Base-by-base conservation (phyloP, 2,888 invertebrate species). In the Elegia similella region DNA sequence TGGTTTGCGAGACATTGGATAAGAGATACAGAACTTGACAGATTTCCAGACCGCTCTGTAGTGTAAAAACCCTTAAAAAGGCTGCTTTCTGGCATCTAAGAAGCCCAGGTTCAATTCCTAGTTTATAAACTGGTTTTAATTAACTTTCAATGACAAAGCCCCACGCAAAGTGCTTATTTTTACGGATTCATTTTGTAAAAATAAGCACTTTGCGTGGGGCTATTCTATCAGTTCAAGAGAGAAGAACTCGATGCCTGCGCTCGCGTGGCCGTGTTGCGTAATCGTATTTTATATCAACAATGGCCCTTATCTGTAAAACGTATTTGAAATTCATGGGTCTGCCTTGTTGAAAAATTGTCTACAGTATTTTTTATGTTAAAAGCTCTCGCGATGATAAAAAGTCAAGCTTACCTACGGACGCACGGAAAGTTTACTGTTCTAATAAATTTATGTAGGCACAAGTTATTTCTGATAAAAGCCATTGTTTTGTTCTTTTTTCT, bases 231-330 rank as follows among this genome's bases (percentile, higher is more conserved):
- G 32, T 15, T 0, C 3, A 15, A 50, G 15, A 12, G 10, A 16
- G 50, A 50, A 34, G 10, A 32, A 34, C 1, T 0, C 50, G 12
- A 83, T 81, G 77, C 71, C 70, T 72, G 73, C 67, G 79, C 73
- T 88, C 73, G 89, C 89, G 88, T 89, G 89, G 86, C 70, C 79
- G 74, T 77, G 69, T 80, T 75, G 78, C 83, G 85, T 89, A 82
- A 88, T 88, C 88, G 80, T 88, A 87, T 84, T 87, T 88, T 87
- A 87, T 84, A 84, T 88, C 82, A 83, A 84, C 86, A 86, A 85
- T 79, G 77, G 76, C 78, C 78, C 86, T 88, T 88, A 87, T 87
- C 87, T 85, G 71, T 81, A 82, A 83, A 86, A 80, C 80, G 81
- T 83, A 86, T 87, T 88, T 84, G 83, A 85, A 87, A 86, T 88